Conservation (phyloP, 2,888 invertebrate species). For the Perizoma flavofasciatum region DNA sequence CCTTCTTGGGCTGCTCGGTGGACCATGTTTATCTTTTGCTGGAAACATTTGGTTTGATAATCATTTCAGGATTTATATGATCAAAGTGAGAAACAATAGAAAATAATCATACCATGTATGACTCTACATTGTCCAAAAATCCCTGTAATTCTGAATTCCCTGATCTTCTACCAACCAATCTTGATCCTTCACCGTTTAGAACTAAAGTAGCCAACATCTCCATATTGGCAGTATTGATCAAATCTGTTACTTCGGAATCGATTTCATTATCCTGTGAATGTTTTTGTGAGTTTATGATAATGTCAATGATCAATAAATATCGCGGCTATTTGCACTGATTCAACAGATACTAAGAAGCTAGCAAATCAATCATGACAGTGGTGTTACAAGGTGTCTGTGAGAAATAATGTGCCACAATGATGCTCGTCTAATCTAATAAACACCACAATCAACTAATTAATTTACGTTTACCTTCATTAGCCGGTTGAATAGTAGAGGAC, state of each 20-base stretch:
- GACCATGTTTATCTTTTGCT: constrained; percentile 95
- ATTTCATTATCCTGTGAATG: constrained; percentile 76
- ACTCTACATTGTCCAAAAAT: constrained; percentile 93
- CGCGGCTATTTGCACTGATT: constrained; percentile 56
- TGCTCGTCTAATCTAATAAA: constrained; percentile 72
- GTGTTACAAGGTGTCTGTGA: constrained; percentile 76
- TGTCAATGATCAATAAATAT: constrained; percentile 43
- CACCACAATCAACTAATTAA: constrained; percentile 75
- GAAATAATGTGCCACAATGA: constrained; percentile 73
- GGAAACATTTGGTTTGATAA: constrained; percentile 16
- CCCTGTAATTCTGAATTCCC: constrained; percentile 91
- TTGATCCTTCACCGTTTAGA: constrained; percentile 93
- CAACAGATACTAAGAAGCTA: constrained; percentile 75
- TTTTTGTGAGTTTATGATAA: constrained; percentile 6
- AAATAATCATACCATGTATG: constrained; percentile 89
- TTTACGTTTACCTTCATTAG: constrained; percentile 71
- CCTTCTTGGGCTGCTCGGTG: constrained; percentile 94
- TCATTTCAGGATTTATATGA: neutral
- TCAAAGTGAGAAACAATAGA: too few relatives aligned
- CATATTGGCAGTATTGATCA: constrained; percentile 91
- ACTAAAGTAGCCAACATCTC: constrained; percentile 95
- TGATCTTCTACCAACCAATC: constrained; percentile 88
- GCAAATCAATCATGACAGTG: constrained; percentile 77
- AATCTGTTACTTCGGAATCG: constrained; percentile 86
- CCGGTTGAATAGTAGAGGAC: constrained; percentile 58